A percentile compares a stretch with the other conserved stretches of the same genome.
These are phyloP conservation scores for Epinephelus coioides DNA, from an alignment of 2,797 vertebrate genomes.

Conservation along the genomic window DNA sequence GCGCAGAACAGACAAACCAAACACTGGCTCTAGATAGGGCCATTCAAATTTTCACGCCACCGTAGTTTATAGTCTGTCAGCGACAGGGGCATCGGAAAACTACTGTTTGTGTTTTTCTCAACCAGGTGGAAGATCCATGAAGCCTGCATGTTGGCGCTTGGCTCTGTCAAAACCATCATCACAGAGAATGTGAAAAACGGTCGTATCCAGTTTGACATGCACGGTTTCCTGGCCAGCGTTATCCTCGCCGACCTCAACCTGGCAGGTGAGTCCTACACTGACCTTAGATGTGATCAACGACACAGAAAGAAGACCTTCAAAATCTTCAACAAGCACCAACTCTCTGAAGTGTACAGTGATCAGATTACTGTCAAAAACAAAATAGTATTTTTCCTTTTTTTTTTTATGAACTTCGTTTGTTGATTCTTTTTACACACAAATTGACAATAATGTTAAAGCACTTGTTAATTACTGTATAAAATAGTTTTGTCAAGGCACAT, in stretches of 20 bases:
- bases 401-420: too few species aligned
- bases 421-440: too few species aligned
- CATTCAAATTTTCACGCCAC: too few species aligned
- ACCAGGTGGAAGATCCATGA: conserved; percentile 98
- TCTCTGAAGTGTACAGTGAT: not conserved
- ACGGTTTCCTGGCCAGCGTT: conserved; percentile 95
- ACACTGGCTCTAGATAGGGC: too few species aligned
- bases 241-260: conserved; percentile 96
- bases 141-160: conserved; percentile 97
- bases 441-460: too few species aligned
- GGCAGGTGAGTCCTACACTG: conserved; percentile 83
- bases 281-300: not conserved
- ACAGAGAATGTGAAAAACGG: conserved; percentile 97
- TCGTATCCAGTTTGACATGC: conserved; percentile 97
- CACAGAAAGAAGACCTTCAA: fast-evolving
- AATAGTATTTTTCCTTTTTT: not conserved
- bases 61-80: too few species aligned
- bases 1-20: too few species aligned
- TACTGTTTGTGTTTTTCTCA: not conserved
- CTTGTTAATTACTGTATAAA: too few species aligned
- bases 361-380: not conserved
- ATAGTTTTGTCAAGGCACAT: not conserved
- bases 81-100: not conserved
- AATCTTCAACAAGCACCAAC: not conserved
- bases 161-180: conserved; percentile 96